These are phyloP conservation scores for Molossus molossus DNA, from an alignment of 2,797 vertebrate genomes.

Conservation along the genomic window DNA sequence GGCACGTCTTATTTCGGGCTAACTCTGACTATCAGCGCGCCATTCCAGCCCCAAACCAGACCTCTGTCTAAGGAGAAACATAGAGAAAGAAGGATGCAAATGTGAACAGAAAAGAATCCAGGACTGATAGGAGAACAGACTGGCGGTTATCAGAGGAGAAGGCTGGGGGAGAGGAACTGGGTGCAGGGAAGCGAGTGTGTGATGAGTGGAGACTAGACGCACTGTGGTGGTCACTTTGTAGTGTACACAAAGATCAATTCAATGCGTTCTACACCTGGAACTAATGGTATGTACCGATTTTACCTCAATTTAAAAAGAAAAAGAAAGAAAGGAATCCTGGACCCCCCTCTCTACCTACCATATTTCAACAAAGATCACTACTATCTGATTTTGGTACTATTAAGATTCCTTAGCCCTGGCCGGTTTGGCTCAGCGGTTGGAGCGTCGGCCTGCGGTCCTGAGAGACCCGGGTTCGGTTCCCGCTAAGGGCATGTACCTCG, in stretches of 20 bases:
- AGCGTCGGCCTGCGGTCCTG: no score
- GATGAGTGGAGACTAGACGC: background rate
- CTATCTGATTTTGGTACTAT: background rate
- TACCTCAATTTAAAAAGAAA: background rate
- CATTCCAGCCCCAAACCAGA: background rate
- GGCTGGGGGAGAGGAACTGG: background rate
- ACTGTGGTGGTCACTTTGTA: no score
- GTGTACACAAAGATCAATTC: no score
- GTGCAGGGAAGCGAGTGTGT: no score
- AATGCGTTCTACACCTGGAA: background rate
- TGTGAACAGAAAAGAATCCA: background rate
- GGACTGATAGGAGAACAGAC: background rate
- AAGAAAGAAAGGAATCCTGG: background rate
- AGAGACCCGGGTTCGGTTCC: no score
- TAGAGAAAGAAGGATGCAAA: background rate
- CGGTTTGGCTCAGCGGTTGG: no score
- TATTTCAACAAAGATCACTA: background rate
- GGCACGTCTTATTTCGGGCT: background rate
- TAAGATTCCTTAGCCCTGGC: background rate
- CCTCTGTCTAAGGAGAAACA: background rate
- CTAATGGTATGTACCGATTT: background rate
- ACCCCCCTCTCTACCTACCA: accelerated
- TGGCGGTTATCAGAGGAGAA: background rate
- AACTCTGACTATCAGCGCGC: background rate
- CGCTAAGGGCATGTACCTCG: no score